Conservation (phyloP, 1,140 invertebrate genomes). For the Cydia splendana region DNA sequence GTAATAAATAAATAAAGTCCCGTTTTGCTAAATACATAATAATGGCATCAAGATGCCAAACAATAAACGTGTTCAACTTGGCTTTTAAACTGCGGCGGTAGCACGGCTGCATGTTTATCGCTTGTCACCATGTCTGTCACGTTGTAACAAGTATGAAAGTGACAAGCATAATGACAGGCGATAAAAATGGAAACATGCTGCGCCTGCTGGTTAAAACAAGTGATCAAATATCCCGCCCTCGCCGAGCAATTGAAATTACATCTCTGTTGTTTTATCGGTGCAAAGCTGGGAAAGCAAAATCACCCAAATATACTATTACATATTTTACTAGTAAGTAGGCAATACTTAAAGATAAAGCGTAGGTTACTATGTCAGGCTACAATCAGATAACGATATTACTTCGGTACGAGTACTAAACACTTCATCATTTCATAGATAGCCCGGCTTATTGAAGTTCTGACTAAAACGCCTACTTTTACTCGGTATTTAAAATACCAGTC, state of each 20-base stretch:
- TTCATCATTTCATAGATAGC: constrained; percentile 8
- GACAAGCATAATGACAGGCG: too few species aligned
- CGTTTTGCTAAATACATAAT: too few species aligned
- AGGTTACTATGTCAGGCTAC: constrained; percentile 22
- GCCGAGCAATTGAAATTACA: not conserved
- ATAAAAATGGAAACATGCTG: too few species aligned
- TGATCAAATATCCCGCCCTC: not conserved
- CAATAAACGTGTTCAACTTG: not conserved
- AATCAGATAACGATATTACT: constrained; percentile 23
- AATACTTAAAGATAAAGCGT: not conserved
- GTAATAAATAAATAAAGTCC: too few species aligned
- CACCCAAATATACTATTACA: not conserved
- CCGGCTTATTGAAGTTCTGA: not conserved
- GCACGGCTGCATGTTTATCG: too few species aligned
- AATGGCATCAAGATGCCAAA: too few species aligned
- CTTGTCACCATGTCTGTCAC: too few species aligned
- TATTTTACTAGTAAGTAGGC: not conserved
- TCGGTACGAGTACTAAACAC: not conserved
- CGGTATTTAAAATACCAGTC: not conserved
- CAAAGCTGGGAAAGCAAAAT: constrained; percentile 15
- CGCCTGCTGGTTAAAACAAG: too few species aligned
- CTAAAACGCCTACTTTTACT: not conserved
- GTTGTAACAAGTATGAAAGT: too few species aligned
- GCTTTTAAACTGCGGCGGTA: not conserved
- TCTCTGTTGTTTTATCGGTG: not conserved